Evolutionary conservation across 2,888 invertebrate species (phyloP), one percentile per base, ranked within the genome.

Genomic region (Criorhina ranunculi): DNA sequence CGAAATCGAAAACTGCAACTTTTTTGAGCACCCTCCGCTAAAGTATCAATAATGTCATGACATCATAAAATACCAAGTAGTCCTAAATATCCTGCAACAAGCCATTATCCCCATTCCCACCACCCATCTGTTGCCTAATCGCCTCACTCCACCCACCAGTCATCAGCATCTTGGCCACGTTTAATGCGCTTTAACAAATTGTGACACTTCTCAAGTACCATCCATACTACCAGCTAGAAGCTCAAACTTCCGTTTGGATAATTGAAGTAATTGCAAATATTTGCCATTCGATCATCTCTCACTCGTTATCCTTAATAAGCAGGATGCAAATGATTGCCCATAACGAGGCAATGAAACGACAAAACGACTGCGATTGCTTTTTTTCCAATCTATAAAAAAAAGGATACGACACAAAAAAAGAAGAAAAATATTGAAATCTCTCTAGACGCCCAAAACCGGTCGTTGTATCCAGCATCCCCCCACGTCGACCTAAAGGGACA

Each of bases 261-360:
- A 85, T 79, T 79, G 69, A 85, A 79, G 79, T 85, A 83, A 79
- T 83, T 79, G 83, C 83, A 75, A 85, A 85, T 75, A 75, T 85
- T 85, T 85, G 44, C 79, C 59, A 80, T 75, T 79, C 79, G 83
- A 85, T 85, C 73, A 85, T 75, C 69, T 69, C 69, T 37, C 79
- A 69, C 79, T 73, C 78, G 76, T 73, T 69, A 79, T 83, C 73
- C 75, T 64, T 85, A 79, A 85, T 75, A 79, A 85, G 79, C 83
- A 75, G 79, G 75, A 85, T 85, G 83, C 75, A 85, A 85, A 85
- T 75, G 83, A 79, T 75, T 85, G 64, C 79, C 69, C 83, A 75
- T 80, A 85, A 85, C 83, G 67, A 85, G 79, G 75, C 69, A 75
- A 70, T 75, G 64, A 85, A 85, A 83, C 83, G 72, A 73, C 78